These are phyloP conservation scores for Melanerpes aurifrons DNA, from an alignment of 2,113 vertebrate species.

Conservation along the genomic window DNA sequence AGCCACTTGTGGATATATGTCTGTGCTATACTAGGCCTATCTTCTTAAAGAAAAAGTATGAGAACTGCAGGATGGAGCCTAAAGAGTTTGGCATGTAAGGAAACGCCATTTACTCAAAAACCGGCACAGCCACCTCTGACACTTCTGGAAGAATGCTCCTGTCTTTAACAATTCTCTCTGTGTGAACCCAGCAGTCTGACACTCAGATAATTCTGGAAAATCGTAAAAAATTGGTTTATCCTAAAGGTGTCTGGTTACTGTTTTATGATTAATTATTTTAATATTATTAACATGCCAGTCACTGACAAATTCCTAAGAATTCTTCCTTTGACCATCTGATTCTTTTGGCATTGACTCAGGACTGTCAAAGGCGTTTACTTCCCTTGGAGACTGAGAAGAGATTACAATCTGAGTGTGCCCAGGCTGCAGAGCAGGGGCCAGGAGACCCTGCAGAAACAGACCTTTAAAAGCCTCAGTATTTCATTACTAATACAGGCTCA, in stretches of 20 bases:
- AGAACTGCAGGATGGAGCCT: background rate
- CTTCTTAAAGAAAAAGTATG: background rate
- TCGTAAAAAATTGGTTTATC: accelerated
- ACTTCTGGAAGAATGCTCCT: background rate
- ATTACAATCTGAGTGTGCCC: background rate
- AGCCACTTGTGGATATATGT: background rate
- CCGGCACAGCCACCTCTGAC: background rate
- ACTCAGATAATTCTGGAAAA: background rate
- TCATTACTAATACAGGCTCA: background rate
- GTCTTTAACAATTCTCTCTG: background rate
- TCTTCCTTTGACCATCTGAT: background rate
- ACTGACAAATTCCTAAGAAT: background rate
- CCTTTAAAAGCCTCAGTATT: background rate
- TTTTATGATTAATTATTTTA: background rate
- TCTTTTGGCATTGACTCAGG: background rate
- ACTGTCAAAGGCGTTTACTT: background rate
- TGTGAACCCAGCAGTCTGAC: background rate
- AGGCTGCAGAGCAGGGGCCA: background rate
- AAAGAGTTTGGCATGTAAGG: background rate
- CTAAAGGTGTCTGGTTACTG: background rate
- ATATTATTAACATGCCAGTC: background rate
- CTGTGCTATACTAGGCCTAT: background rate
- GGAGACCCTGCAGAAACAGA: background rate
- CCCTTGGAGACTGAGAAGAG: background rate
- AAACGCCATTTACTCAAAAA: background rate